A percentile compares a stretch with the other conserved stretches of the same genome.
Evolutionary conservation across 2,888 invertebrate genomes (phyloP).

Genomic region (Drosophila mulleri): DNA sequence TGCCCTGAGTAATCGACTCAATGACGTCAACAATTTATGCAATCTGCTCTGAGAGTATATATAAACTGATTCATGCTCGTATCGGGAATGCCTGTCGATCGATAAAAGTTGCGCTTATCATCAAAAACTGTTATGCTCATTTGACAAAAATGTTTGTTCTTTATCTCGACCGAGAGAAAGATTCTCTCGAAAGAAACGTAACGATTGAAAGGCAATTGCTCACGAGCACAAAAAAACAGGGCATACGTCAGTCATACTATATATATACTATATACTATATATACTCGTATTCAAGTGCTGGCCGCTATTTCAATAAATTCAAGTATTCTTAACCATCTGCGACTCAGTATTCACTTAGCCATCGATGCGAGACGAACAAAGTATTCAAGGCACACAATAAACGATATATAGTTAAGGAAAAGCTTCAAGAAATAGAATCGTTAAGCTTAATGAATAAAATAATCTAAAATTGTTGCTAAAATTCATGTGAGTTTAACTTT

Average conservation of each 20-base stretch:
- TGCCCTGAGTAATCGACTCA: background rate
- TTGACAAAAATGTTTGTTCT: background rate
- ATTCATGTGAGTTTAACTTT: background rate
- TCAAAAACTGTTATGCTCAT: background rate
- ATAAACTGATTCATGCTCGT: background rate
- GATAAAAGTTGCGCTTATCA: background rate
- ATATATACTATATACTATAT: no score
- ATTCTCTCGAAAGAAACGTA: background rate
- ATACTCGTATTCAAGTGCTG: no score
- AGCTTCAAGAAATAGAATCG: background rate
- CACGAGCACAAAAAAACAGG: background rate
- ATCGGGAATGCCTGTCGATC: background rate
- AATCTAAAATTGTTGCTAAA: background rate
- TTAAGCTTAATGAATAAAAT: background rate
- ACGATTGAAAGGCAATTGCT: background rate
- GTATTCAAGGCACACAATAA: background rate
- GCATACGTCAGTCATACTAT: background rate
- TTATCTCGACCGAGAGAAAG: background rate
- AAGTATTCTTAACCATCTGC: background rate
- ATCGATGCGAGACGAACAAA: background rate
- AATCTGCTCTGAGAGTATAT: background rate
- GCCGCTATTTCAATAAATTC: constrained; percentile 6
- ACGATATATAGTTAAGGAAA: background rate
- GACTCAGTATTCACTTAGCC: constrained; percentile 11
- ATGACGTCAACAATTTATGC: background rate